A percentile compares a stretch with the other conserved stretches of the same genome.
These are phyloP conservation scores for Eriosoma lanigerum DNA, from an alignment of 1,140 invertebrate species.

Conservation along the genomic window DNA sequence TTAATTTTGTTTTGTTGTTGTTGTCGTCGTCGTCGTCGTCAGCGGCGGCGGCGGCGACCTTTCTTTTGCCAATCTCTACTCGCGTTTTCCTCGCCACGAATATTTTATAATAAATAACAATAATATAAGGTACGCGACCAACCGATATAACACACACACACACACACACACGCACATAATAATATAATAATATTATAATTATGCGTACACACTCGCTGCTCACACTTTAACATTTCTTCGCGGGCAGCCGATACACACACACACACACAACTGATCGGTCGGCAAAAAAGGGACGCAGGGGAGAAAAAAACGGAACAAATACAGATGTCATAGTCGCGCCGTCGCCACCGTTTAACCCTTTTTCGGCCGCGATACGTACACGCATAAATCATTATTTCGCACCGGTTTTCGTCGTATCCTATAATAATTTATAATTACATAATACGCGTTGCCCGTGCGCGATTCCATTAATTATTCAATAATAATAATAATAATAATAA, in stretches of 20 bases:
- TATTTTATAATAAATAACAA: too few relatives aligned
- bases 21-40: not conserved
- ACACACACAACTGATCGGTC: not conserved
- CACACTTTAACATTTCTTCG: not conserved
- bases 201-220: not conserved
- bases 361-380: not conserved
- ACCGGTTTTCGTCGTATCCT: slow-evolving; percentile 25
- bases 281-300: not conserved
- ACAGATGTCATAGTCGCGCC: slow-evolving; percentile 34
- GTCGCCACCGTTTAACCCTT: slow-evolving; percentile 23
- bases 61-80: not conserved
- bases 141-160: too few relatives aligned
- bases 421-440: not conserved
- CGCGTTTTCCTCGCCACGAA: slow-evolving; percentile 13
- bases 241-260: not conserved
- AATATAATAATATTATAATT: not conserved
- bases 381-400: slow-evolving; percentile 33
- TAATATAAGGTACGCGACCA: too few relatives aligned
- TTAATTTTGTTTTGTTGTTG: too few relatives aligned
- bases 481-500: too few relatives aligned
- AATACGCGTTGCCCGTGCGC: not conserved
- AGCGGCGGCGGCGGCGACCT: not conserved
- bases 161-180: too few relatives aligned
- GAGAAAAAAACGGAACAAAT: slow-evolving; percentile 32
- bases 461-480: slow-evolving; percentile 41